Base-by-base conservation (phyloP, 2,113 vertebrate genomes). In the Baryphthengus martii region DNA sequence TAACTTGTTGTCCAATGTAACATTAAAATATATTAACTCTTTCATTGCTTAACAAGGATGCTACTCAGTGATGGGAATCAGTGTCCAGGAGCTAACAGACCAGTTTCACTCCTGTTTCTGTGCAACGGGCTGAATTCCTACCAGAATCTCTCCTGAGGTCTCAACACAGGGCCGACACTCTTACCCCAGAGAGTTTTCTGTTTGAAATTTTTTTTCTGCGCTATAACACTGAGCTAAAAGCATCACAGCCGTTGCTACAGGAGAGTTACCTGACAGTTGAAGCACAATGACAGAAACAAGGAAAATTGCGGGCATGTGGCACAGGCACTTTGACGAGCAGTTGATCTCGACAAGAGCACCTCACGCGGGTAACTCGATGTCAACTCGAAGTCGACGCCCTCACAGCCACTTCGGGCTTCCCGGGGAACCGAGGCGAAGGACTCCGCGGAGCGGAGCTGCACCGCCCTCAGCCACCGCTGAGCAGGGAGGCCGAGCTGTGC, bases 31-130 rank as follows among this genome's bases (percentile, higher is more conserved):
- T 3, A 49, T 85, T 35, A 80, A 74, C 8, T 3, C 42, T 33
- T 44, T 67, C 10, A 12, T 52, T n/a, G 17, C n/a, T 87, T 85
- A 78, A 78, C 42, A 63, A 52, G 24, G 28, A 77, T 14, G 35
- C 9, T 53, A 62, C 47, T 74, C 7, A 20, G 31, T 33, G 28
- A 53, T 2, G 3, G 31, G 8, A 29, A n/a, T 50, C 0, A 0
- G 4, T 17, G 17, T 16, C 61, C 65, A 26, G 20, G 4, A 55
- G 20, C n/a, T 59, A 50, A 59, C 28, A n/a, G 61, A 66, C 2
- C 1, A 1, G 2, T 37, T 87, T 67, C 61, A 35, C 25, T 33
- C 7, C 11, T 13, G 52, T 33, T 63, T 55, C 49, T 61, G 11
- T 8, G 3, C 33, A 89, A 74, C 0, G 0, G 12, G 14, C 12